phyloP scores from a whole-genome alignment of 2,113 vertebrate genomes.

The Forbesichthys papilliferus region DNA sequence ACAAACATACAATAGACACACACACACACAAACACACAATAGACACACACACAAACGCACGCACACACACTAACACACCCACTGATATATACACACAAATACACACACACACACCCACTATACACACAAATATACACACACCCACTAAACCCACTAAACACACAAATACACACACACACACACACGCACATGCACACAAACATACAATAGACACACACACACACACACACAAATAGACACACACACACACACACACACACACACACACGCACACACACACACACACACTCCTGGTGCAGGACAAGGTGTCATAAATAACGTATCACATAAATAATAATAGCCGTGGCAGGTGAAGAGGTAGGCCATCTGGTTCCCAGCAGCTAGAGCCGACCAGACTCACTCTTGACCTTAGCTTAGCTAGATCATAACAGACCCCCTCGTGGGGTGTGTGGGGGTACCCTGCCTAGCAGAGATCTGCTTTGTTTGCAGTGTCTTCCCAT shows the following conservation, averaged over 20 bases:
- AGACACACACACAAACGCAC: not conserved
- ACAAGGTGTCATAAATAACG: constrained; percentile 53
- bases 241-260: not conserved
- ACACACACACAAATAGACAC: not conserved
- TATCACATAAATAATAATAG: constrained; percentile 10
- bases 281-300: not conserved
- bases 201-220: not conserved
- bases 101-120: not conserved
- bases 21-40: not conserved
- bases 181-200: too few relatives aligned
- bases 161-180: too few relatives aligned
- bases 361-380: constrained; percentile 55
- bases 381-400: constrained; percentile 4
- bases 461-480: too few relatives aligned
- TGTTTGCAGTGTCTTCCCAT: too few relatives aligned
- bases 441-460: constrained; percentile 12
- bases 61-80: not conserved
- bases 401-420: constrained; percentile 16
- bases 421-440: constrained; percentile 26
- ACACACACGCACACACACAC: not conserved
- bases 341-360: constrained; percentile 46
- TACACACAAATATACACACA: not conserved
- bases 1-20: too few relatives aligned
- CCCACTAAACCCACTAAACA: too few relatives aligned
- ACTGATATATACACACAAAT: too few relatives aligned